phyloP scores from a whole-genome alignment of 1,140 invertebrate genomes.

The Babylonia areolata region DNA sequence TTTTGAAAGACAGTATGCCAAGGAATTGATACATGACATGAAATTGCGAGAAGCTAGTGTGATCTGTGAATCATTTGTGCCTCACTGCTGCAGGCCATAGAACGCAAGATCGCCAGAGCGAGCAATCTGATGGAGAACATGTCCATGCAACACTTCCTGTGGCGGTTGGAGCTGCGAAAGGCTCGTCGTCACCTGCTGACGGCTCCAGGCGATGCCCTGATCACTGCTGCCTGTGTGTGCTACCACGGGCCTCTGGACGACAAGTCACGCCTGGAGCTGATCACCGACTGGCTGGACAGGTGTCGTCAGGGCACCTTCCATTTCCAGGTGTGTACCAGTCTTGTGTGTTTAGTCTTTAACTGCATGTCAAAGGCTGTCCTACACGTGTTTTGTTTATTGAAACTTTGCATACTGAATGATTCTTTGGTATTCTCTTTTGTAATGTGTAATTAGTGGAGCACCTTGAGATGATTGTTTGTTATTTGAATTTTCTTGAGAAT shows the following conservation, averaged over 20 bases:
- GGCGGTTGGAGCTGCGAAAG: constrained; percentile 69
- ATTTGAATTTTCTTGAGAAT: no score
- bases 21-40: no score
- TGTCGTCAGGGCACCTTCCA: constrained; percentile 66
- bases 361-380: no score
- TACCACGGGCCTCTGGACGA: constrained; percentile 73
- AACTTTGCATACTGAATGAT: no score
- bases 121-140: constrained; percentile 73
- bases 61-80: no score
- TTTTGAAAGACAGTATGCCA: no score
- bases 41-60: no score
- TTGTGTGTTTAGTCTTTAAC: no score
- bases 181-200: constrained; percentile 63
- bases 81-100: constrained; percentile 60
- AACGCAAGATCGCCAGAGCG: constrained; percentile 68
- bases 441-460: no score
- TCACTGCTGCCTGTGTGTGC: constrained; percentile 71
- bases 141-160: constrained; percentile 71
- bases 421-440: no score
- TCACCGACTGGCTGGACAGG: constrained; percentile 63
- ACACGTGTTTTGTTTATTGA: no score
- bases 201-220: constrained; percentile 67
- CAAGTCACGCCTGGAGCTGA: constrained; percentile 62
- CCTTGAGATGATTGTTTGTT: no score
- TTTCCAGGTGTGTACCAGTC: constrained; percentile 45